Conservation (phyloP, 2,888 invertebrate species). For the Hymenopus coronatus region DNA sequence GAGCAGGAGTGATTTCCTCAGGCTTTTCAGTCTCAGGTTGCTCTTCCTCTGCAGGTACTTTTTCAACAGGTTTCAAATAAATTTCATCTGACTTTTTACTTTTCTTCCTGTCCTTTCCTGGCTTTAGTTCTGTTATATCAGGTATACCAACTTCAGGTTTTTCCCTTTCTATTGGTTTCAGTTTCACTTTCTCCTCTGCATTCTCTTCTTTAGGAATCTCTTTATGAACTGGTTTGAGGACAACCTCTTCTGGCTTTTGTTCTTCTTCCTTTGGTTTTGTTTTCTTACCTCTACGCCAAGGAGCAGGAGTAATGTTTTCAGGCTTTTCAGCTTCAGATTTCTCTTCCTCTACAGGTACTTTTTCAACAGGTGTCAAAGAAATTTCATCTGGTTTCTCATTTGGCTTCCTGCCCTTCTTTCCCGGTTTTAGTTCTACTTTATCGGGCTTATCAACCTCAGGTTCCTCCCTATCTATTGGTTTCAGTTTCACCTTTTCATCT, state of each 20-base stretch:
- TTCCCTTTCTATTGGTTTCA: neutral
- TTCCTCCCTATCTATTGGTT: neutral
- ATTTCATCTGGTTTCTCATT: slow-evolving; percentile 23
- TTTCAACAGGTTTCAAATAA: slow-evolving; percentile 34
- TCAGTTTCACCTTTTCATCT: slow-evolving; percentile 35
- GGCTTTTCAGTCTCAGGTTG: slow-evolving; percentile 20
- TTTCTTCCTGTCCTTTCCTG: slow-evolving; percentile 2
- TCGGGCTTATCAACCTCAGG: slow-evolving; percentile 14
- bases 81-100: slow-evolving; percentile 30
- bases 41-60: neutral
- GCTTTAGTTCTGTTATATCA: slow-evolving; percentile 11
- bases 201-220: slow-evolving; percentile 42
- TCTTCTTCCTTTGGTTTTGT: slow-evolving; percentile 14
- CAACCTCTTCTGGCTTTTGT: slow-evolving; percentile 46
- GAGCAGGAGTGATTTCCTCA: slow-evolving; percentile 38
- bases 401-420: slow-evolving; percentile 8
- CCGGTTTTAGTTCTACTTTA: neutral
- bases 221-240: slow-evolving; percentile 47
- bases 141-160: neutral
- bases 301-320: slow-evolving; percentile 1
- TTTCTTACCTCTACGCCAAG: slow-evolving; percentile 27
- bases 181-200: slow-evolving; percentile 37
- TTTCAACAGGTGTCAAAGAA: slow-evolving; percentile 22
- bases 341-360: slow-evolving; percentile 13
- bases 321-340: slow-evolving; percentile 16